These are phyloP conservation scores for Panorpa germanica DNA, from an alignment of 2,888 invertebrate species.

Conservation along the genomic window DNA sequence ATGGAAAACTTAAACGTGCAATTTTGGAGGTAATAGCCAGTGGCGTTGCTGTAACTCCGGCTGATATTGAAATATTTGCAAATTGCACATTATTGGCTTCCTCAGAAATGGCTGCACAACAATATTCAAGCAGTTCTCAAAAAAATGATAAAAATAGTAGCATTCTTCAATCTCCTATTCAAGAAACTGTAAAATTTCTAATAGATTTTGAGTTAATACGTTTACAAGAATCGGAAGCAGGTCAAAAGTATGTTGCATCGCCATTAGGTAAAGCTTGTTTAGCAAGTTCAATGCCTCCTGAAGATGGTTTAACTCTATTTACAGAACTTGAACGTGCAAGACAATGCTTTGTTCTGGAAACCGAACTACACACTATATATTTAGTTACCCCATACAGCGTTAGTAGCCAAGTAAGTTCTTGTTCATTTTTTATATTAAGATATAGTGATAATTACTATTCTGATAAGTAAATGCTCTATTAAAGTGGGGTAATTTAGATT, in stretches of 20 bases:
- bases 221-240: conserved; percentile 29
- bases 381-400: conserved; percentile 87
- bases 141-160: conserved; percentile 20
- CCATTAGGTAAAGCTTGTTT: conserved; percentile 84
- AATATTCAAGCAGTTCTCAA: conserved; percentile 19
- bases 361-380: conserved; percentile 88
- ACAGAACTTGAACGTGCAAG: conserved; percentile 79
- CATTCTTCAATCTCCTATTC: no score
- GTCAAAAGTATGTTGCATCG: conserved; percentile 47
- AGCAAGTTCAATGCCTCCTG: conserved; percentile 84
- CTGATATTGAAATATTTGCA: conserved; percentile 57
- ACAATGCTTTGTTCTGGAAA: conserved; percentile 78
- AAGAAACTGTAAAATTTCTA: conserved; percentile 48
- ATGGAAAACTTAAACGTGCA: conserved; percentile 53
- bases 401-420: conserved; percentile 53
- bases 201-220: conserved; percentile 68
- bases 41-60: conserved; percentile 51
- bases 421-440: no score
- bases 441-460: no score
- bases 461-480: no score
- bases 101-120: conserved; percentile 16
- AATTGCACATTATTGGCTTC: conserved; percentile 54
- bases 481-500: conserved; percentile 61
- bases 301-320: conserved; percentile 77
- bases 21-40: conserved; percentile 73